These are phyloP conservation scores for Erebia aethiops DNA, from an alignment of 2,888 invertebrate species.

Conservation along the genomic window DNA sequence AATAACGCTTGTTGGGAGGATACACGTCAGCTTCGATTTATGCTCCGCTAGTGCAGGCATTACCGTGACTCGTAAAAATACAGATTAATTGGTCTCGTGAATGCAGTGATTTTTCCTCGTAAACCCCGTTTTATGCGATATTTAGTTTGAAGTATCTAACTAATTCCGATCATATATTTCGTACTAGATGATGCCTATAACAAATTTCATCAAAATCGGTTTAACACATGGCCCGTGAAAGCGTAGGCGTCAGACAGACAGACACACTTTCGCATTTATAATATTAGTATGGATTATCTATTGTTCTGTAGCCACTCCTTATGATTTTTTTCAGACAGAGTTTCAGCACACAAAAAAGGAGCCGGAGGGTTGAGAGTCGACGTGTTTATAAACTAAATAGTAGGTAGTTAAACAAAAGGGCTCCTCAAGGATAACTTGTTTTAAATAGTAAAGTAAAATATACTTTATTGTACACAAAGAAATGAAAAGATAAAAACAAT, in stretches of 20 bases:
- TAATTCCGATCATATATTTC: not conserved
- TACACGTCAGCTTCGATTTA: slow-evolving; percentile 21
- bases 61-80: slow-evolving; percentile 25
- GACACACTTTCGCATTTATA: too few relatives aligned
- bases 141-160: not conserved
- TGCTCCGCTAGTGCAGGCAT: slow-evolving; percentile 15
- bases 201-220: too few relatives aligned
- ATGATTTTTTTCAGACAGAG: not conserved
- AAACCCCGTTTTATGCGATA: slow-evolving; percentile 11
- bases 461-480: too few relatives aligned
- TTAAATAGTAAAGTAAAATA: too few relatives aligned
- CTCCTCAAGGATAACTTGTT: not conserved
- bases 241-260: too few relatives aligned
- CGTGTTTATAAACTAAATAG: not conserved
- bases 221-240: too few relatives aligned
- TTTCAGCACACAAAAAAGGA: slow-evolving; percentile 25
- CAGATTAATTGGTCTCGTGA: slow-evolving; percentile 26
- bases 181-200: too few relatives aligned
- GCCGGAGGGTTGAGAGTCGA: not conserved
- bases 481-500: too few relatives aligned
- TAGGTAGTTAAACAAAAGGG: not conserved
- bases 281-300: too few relatives aligned
- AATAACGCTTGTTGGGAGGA: slow-evolving; percentile 35
- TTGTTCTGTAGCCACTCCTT: too few relatives aligned
- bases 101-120: slow-evolving; percentile 1